A percentile compares a stretch with the other conserved stretches of the same genome.
Evolutionary conservation across 2,113 vertebrate genomes (phyloP).

Genomic region (Dicerorhinus sumatrensis): DNA sequence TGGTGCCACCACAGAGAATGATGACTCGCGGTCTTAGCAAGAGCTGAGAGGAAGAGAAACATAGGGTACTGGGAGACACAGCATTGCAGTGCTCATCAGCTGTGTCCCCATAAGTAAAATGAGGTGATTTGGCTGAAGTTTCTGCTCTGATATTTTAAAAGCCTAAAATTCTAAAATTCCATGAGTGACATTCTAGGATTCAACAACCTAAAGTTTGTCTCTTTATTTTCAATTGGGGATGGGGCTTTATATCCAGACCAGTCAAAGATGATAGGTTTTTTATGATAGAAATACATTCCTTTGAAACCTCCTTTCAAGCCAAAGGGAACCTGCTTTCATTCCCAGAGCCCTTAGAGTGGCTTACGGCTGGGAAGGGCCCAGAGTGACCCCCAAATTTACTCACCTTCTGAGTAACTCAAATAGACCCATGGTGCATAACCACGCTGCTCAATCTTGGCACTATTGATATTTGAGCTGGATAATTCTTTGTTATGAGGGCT

Average conservation of each 20-base stretch:
- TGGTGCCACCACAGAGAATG: neutral
- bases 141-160: constrained; percentile 13
- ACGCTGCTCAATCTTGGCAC: neutral
- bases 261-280: neutral
- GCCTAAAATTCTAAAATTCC: constrained; percentile 6
- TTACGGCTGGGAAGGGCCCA: neutral
- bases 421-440: neutral
- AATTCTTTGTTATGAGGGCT: neutral
- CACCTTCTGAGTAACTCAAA: neutral
- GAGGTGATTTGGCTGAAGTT: neutral
- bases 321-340: constrained; percentile 12
- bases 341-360: neutral
- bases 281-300: neutral
- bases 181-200: neutral
- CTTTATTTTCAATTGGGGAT: neutral
- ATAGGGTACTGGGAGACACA: constrained; percentile 68
- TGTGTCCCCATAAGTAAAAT: neutral
- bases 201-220: constrained; percentile 20
- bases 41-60: constrained; percentile 56
- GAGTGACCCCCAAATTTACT: neutral
- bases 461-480: neutral
- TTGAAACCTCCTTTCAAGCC: neutral
- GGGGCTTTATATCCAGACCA: neutral
- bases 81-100: constrained; percentile 51
- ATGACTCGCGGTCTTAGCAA: neutral